Evolutionary conservation across 2,113 vertebrate species (phyloP).

Genomic region (Cyprinodon tularosa): DNA sequence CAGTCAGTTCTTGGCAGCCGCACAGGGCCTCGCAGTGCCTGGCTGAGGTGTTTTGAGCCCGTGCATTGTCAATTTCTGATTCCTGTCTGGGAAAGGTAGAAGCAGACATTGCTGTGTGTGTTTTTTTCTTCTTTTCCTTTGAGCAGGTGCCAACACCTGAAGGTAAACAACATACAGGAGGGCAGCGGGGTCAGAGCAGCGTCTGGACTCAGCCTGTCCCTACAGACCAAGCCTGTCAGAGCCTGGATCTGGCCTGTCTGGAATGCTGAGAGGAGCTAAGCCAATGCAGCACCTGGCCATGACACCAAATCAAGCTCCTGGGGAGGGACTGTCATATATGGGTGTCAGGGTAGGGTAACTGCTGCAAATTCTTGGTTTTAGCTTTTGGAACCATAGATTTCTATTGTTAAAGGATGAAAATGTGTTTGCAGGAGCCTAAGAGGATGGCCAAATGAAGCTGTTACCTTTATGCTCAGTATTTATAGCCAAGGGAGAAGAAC

Average conservation of each 20-base stretch:
- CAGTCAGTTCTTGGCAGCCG: constrained; percentile 74
- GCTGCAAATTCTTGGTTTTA: constrained; percentile 55
- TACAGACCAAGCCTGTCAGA: constrained; percentile 75
- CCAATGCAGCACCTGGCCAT: constrained; percentile 53
- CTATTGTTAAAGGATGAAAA: constrained; percentile 15
- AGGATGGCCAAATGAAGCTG: constrained; percentile 30
- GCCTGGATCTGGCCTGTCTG: constrained; percentile 67
- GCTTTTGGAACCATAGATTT: background rate
- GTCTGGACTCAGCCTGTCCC: constrained; percentile 67
- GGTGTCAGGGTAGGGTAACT: constrained; percentile 34
- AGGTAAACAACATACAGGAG: constrained; percentile 75
- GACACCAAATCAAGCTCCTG: constrained; percentile 64
- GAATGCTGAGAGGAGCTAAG: constrained; percentile 43
- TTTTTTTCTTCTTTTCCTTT: constrained; percentile 23
- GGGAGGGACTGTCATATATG: constrained; percentile 64
- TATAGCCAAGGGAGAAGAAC: constrained; percentile 27
- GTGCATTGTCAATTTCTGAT: constrained; percentile 69
- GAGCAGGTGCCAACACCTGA: constrained; percentile 71
- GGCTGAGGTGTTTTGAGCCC: constrained; percentile 67
- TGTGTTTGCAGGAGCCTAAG: constrained; percentile 21
- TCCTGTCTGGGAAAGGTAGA: constrained; percentile 61
- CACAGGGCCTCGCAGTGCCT: constrained; percentile 63
- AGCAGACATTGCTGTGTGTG: constrained; percentile 46
- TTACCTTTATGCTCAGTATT: constrained; percentile 45
- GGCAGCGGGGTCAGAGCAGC: constrained; percentile 70